Evolutionary conservation across 1,140 invertebrate species (phyloP), one percentile per base, ranked within the genome.

Genomic region (Apocrypta bakeri): DNA sequence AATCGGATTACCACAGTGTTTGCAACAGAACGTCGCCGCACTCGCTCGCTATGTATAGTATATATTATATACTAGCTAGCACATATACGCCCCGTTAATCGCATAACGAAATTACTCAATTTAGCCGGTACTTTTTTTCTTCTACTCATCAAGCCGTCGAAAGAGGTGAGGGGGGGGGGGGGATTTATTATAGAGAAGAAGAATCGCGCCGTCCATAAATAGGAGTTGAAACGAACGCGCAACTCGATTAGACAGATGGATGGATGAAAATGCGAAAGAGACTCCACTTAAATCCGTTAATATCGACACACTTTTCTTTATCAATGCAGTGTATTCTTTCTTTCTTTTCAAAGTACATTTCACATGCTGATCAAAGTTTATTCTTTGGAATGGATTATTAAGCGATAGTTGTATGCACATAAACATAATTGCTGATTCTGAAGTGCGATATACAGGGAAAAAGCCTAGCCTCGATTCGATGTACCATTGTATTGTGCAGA

Each of bases 1-100:
- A 81, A 81, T 81, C 79, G 71, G 79, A 82, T 82, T 82, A 82
- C 56, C 64, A 40, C 24, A 63, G 69, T 63, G 25, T 66, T 37
- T 63, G 37, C 27, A 37, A 29, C 14, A 40, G 48, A 77, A 25
- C 31, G 24, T n/a, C 71, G 33, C 48, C 48, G 48, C 6, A 0
- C 17, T 48, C 33, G 33, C 33, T 37, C 9, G 9, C 33, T 4
- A 37, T 37, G 33, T n/a, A n/a, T n/a, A 37, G 33, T 4, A 37
- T 37, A 37, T 37, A 37, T n/a, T n/a, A 9, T 37, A 37, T 37
- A 37, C 33, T 9, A 37, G 6, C 21, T 29, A n/a, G 40, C 40
- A 9, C 56, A 27, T 27, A 56, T 56, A n/a, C 48, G 48, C 17
- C 11, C 25, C 33, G 27, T 29, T 74, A 73, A 80, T 73, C 56